These are phyloP conservation scores for Diachrysia chrysitis DNA, from an alignment of 2,888 invertebrate genomes.

Conservation along the genomic window DNA sequence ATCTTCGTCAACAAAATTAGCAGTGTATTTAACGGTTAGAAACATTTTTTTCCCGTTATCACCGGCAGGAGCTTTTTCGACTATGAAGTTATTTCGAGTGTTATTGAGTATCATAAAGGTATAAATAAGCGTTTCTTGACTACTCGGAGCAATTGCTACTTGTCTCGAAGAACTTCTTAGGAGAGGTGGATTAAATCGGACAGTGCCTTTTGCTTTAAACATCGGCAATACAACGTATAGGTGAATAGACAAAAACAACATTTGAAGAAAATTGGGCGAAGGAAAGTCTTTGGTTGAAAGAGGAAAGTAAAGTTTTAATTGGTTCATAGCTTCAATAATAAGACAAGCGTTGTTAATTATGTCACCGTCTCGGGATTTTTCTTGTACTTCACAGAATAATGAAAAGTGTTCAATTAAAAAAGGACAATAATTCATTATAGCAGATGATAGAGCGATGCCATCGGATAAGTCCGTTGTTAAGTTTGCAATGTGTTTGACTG, in stretches of 20 bases:
- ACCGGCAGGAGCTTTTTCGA: slow-evolving; percentile 75
- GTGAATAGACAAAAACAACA: slow-evolving; percentile 89
- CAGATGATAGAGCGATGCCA: slow-evolving; percentile 87
- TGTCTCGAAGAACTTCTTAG: slow-evolving; percentile 78
- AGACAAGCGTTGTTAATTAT: slow-evolving; percentile 89
- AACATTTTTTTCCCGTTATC: slow-evolving; percentile 80
- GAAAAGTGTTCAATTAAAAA: slow-evolving; percentile 85
- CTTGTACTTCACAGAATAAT: slow-evolving; percentile 80
- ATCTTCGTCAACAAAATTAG: slow-evolving; percentile 77
- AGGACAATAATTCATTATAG: slow-evolving; percentile 89
- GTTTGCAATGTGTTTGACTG: slow-evolving; percentile 75
- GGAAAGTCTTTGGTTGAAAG: slow-evolving; percentile 86
- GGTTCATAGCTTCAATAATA: slow-evolving; percentile 87
- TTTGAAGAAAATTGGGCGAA: slow-evolving; percentile 87
- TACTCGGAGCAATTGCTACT: slow-evolving; percentile 78
- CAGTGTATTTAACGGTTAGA: slow-evolving; percentile 78
- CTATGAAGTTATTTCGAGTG: slow-evolving; percentile 72
- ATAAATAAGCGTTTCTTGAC: slow-evolving; percentile 79
- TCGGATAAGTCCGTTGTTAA: slow-evolving; percentile 88
- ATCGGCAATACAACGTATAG: slow-evolving; percentile 89
- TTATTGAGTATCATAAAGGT: slow-evolving; percentile 76
- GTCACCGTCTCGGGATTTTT: slow-evolving; percentile 73
- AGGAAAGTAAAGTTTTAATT: slow-evolving; percentile 88
- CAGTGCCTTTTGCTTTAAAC: slow-evolving; percentile 80
- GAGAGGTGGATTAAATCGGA: slow-evolving; percentile 84